A percentile compares a stretch with the other conserved stretches of the same genome.
These are phyloP conservation scores for Tangara arthus DNA, from an alignment of 2,797 vertebrate species.

Conservation along the genomic window DNA sequence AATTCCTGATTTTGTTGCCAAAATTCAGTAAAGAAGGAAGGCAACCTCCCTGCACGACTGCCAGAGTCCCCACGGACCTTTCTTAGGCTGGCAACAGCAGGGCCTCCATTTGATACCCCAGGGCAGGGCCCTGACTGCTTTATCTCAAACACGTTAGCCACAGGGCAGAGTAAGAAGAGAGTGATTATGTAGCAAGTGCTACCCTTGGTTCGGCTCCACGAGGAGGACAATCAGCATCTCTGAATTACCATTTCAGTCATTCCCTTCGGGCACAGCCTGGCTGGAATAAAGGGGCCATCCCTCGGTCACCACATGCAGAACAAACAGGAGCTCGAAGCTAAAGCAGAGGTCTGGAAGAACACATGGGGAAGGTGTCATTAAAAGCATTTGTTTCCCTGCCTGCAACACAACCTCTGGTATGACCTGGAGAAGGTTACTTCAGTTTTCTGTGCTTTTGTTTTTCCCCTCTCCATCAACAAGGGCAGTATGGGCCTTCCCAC, in stretches of 20 bases:
- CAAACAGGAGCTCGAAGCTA: neutral
- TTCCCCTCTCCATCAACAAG: neutral
- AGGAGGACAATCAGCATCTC: neutral
- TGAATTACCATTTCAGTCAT: neutral
- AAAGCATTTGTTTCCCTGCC: neutral
- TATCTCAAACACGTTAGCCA: neutral
- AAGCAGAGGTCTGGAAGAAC: neutral
- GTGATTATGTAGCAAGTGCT: neutral
- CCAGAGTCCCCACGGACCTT: neutral
- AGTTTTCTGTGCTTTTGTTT: neutral
- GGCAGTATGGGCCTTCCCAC: neutral
- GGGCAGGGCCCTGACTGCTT: neutral
- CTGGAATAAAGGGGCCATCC: neutral
- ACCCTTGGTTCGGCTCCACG: neutral
- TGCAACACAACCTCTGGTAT: neutral
- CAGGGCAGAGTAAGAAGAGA: neutral
- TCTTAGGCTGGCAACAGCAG: neutral
- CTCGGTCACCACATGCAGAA: rapidly evolving
- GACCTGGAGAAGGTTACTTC: neutral
- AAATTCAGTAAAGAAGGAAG: neutral
- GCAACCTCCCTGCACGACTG: rapidly evolving
- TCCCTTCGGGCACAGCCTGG: neutral
- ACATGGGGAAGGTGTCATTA: neutral
- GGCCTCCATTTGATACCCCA: neutral
- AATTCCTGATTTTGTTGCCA: neutral